phyloP scores from a whole-genome alignment of 2,113 vertebrate genomes.

The Mormoops blainvillei region DNA sequence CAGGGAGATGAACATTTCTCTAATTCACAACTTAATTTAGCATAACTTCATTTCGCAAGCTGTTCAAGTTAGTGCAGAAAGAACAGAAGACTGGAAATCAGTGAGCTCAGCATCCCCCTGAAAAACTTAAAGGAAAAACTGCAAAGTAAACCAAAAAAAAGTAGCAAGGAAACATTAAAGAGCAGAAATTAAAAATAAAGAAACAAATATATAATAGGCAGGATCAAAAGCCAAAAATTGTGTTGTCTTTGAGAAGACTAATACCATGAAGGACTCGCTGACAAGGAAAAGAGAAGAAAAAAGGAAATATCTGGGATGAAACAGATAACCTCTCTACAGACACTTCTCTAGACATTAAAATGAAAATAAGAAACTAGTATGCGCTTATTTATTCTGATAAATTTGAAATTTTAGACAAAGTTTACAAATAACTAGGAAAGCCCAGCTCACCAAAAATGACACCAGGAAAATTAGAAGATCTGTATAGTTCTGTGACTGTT shows the following conservation, averaged over 20 bases:
- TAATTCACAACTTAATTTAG: background rate
- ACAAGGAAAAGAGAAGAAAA: background rate
- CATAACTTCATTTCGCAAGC: background rate
- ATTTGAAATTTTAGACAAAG: background rate
- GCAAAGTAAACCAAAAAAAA: background rate
- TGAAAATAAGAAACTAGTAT: background rate
- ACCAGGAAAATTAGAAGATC: background rate
- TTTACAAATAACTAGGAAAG: background rate
- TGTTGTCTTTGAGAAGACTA: background rate
- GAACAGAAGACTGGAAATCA: background rate
- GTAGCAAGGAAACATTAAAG: background rate
- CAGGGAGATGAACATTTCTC: background rate
- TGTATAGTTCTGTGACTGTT: accelerated
- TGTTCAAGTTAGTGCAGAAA: background rate
- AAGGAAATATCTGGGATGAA: background rate
- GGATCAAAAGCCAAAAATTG: background rate
- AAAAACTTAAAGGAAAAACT: background rate
- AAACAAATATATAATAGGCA: background rate
- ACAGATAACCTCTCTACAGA: background rate
- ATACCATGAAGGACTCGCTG: background rate
- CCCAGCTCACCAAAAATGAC: background rate
- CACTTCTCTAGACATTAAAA: background rate
- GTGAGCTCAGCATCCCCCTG: background rate
- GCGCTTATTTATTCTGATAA: background rate
- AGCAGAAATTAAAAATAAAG: background rate